phyloP scores from a whole-genome alignment of 53 echinoderm and acorn worm genomes.

The Henricia sp. region DNA sequence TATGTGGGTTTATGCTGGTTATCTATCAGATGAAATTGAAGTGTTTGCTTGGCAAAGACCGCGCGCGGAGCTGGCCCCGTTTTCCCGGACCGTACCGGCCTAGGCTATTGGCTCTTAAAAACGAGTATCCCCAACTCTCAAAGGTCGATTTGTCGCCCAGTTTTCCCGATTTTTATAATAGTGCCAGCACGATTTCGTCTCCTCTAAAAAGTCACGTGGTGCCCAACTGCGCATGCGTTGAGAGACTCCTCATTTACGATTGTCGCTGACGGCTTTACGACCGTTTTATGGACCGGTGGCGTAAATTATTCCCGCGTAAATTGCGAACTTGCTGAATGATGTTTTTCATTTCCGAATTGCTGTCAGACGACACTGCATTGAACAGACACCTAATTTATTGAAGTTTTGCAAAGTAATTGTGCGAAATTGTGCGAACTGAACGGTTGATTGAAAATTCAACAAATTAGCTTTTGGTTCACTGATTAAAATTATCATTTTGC shows the following conservation, averaged over 20 bases:
- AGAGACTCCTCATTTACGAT: too few species aligned
- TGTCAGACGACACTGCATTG: neutral
- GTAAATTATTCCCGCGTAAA: constrained; percentile 13
- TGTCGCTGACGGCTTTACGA: constrained; percentile 38
- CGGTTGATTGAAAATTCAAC: too few species aligned
- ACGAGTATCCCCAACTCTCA: neutral
- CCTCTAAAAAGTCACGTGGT: neutral
- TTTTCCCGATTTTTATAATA: neutral
- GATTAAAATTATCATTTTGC: too few species aligned
- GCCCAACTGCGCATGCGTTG: neutral
- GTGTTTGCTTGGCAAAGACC: constrained; percentile 56
- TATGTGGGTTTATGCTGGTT: constrained; percentile 46
- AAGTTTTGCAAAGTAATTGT: too few species aligned
- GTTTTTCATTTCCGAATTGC: constrained; percentile 4
- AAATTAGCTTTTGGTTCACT: too few species aligned
- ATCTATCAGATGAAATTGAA: constrained; percentile 53
- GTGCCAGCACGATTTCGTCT: neutral
- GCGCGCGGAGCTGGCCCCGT: constrained; percentile 35
- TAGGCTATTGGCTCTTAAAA: too few species aligned
- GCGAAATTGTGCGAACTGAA: too few species aligned
- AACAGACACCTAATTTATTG: too few species aligned
- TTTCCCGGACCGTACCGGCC: constrained; percentile 1
- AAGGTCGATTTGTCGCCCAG: neutral
- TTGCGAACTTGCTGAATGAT: constrained; percentile 22
- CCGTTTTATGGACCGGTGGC: neutral